phyloP scores from a whole-genome alignment of 2,888 invertebrate species.

The Tuberolachnus salignus region DNA sequence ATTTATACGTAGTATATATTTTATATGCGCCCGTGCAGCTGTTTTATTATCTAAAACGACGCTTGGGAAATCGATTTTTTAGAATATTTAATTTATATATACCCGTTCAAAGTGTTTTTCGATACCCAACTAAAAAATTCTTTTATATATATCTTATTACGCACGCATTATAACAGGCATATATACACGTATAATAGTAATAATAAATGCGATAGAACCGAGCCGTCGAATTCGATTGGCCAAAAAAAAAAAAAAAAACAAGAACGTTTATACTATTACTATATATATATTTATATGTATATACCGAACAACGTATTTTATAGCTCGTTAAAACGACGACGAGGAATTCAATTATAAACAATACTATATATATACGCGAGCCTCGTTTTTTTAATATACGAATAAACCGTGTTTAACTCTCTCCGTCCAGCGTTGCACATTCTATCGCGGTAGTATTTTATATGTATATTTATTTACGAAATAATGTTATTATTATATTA shows the following conservation, averaged over 20 bases:
- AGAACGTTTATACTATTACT: not conserved
- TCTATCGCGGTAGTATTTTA: not conserved
- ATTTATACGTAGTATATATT: not conserved
- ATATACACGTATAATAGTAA: not conserved
- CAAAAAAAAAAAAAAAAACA: slow-evolving; percentile 15
- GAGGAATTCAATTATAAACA: slow-evolving; percentile 46
- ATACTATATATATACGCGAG: slow-evolving; percentile 5
- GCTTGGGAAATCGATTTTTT: not conserved
- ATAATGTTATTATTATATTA: not conserved
- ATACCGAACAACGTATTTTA: slow-evolving; percentile 14
- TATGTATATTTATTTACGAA: not conserved
- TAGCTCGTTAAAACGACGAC: slow-evolving; percentile 40
- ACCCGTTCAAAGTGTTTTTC: not conserved
- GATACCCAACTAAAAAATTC: no score
- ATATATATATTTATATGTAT: not conserved
- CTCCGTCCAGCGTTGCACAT: not conserved
- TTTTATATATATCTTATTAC: no score
- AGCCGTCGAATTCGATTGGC: slow-evolving; percentile 25
- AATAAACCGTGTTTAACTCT: no score
- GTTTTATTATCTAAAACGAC: slow-evolving; percentile 14
- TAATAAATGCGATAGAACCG: no score
- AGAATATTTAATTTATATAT: slow-evolving; percentile 13
- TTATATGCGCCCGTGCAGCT: not conserved
- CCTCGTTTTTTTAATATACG: slow-evolving; percentile 12
- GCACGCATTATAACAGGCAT: not conserved